Percentiles rank a stretch among this genome's conserved stretches.
Conservation (phyloP, 1,140 invertebrate species). For the Ephestia elutella region DNA sequence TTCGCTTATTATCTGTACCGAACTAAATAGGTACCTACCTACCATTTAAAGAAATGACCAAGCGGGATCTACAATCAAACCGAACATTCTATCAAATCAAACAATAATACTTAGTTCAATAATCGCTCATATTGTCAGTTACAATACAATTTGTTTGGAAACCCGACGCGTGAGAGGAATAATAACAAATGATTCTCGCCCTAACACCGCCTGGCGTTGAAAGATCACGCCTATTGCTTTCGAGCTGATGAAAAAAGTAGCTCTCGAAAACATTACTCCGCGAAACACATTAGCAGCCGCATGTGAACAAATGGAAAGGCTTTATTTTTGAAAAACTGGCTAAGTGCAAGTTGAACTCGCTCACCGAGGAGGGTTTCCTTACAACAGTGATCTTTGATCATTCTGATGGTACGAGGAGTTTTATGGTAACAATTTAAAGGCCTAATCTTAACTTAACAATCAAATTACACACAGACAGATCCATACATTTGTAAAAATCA, state of each 20-base stretch:
- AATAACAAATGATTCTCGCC: slow-evolving; percentile 72
- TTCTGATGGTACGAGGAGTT: no score
- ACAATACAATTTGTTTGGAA: slow-evolving; percentile 72
- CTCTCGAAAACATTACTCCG: slow-evolving; percentile 17
- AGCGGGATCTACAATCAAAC: no score
- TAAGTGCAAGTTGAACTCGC: slow-evolving; percentile 1
- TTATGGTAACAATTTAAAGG: no score
- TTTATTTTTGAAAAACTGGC: background rate
- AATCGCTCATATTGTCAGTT: slow-evolving; percentile 73
- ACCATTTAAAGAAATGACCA: no score
- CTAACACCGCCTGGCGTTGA: slow-evolving; percentile 72
- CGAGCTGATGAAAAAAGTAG: slow-evolving; percentile 64
- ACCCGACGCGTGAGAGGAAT: slow-evolving; percentile 70
- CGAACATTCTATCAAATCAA: slow-evolving; percentile 60
- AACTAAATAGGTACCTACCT: no score
- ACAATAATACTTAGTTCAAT: slow-evolving; percentile 32
- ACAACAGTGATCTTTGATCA: background rate
- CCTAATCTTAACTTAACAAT: no score
- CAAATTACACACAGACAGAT: no score
- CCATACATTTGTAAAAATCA: no score
- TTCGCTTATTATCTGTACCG: no score
- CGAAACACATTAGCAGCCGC: slow-evolving; percentile 18
- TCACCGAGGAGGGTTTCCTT: no score
- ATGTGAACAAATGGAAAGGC: background rate
- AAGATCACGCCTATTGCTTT: slow-evolving; percentile 72